phyloP scores from a whole-genome alignment of 2,888 invertebrate species.

The Spialia ferax region DNA sequence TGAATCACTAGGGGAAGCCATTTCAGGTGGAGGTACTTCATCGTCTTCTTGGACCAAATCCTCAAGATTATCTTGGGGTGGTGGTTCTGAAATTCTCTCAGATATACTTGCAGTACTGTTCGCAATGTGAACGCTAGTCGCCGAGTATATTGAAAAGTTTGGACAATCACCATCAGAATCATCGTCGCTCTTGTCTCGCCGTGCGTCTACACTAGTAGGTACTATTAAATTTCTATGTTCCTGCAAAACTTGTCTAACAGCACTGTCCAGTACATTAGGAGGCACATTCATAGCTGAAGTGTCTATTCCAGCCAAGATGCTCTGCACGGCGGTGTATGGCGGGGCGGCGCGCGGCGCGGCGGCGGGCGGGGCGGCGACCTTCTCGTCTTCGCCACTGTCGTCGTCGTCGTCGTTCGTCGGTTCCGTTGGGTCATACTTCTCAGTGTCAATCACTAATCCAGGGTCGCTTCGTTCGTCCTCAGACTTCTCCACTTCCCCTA shows the following conservation, averaged over 20 bases:
- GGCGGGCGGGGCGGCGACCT: slow-evolving; percentile 23
- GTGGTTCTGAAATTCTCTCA: slow-evolving; percentile 44
- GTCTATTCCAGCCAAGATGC: slow-evolving; percentile 58
- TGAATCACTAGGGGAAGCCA: slow-evolving; percentile 38
- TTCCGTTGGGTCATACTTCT: slow-evolving; percentile 86
- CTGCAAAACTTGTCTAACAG: slow-evolving; percentile 70
- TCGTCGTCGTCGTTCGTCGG: slow-evolving; percentile 81
- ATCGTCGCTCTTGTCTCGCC: slow-evolving; percentile 69
- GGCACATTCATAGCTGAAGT: slow-evolving; percentile 57
- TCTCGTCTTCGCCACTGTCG: slow-evolving; percentile 63
- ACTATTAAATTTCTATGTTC: slow-evolving; percentile 68
- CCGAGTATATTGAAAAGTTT: slow-evolving; percentile 94
- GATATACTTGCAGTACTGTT: slow-evolving; percentile 66
- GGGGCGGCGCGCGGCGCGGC: slow-evolving; percentile 39
- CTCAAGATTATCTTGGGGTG: slow-evolving; percentile 50
- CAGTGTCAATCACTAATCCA: slow-evolving; percentile 87
- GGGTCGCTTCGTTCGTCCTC: slow-evolving; percentile 86
- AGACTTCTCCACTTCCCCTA: slow-evolving; percentile 66
- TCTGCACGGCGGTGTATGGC: slow-evolving; percentile 51
- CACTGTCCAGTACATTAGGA: slow-evolving; percentile 63
- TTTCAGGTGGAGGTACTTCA: slow-evolving; percentile 49
- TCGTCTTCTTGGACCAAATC: slow-evolving; percentile 65
- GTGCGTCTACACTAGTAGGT: slow-evolving; percentile 47
- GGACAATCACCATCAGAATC: slow-evolving; percentile 91
- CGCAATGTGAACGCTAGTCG: slow-evolving; percentile 92